phyloP scores from a whole-genome alignment of 2,113 vertebrate genomes.

The Prietella phreatophila region DNA sequence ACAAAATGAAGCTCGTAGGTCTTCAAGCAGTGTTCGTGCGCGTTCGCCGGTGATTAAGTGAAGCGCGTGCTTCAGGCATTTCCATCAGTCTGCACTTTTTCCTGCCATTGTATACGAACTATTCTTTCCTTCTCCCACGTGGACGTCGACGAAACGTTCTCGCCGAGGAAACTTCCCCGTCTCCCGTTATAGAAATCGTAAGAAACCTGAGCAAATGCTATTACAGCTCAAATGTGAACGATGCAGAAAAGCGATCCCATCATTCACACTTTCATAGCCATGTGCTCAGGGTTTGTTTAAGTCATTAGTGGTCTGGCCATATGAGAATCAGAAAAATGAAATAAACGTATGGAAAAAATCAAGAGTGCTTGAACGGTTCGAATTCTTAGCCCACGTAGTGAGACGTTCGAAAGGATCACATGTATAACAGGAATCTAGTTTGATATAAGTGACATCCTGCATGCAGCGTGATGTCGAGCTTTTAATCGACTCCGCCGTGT shows the following conservation, averaged over 20 bases:
- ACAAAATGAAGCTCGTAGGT: too few relatives aligned
- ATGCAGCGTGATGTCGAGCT: background rate
- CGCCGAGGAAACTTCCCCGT: background rate
- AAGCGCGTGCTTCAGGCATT: background rate
- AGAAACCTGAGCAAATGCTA: background rate
- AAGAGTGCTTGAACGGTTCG: background rate
- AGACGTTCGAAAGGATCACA: background rate
- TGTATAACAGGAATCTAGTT: background rate
- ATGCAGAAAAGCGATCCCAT: background rate
- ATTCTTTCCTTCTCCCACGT: background rate
- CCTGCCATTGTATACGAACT: background rate
- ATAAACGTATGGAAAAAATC: background rate
- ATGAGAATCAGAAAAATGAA: background rate
- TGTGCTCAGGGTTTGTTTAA: background rate
- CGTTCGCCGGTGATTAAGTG: too few relatives aligned
- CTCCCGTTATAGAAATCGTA: background rate
- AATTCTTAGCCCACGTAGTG: background rate
- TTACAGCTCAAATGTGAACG: conserved; percentile 1
- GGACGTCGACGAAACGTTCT: background rate
- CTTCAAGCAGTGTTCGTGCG: too few relatives aligned
- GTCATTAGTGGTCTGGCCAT: background rate
- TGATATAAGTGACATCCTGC: background rate
- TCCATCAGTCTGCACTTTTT: conserved; percentile 17
- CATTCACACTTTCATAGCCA: background rate
- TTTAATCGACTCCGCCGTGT: background rate